These are phyloP conservation scores for Pogonophryne albipinna DNA, from an alignment of 2,797 vertebrate genomes.

Conservation along the genomic window DNA sequence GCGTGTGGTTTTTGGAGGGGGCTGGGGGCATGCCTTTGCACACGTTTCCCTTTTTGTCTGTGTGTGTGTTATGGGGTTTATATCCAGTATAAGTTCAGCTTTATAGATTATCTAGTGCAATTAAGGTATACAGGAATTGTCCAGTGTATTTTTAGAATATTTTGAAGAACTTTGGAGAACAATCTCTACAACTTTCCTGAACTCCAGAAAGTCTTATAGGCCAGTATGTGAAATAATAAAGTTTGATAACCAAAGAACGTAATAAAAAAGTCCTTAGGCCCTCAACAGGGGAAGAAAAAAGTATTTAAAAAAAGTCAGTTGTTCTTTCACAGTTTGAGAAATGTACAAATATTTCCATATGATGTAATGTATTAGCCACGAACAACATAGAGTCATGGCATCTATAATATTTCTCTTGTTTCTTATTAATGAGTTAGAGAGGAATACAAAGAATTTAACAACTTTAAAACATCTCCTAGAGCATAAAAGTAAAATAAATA, in stretches of 20 bases:
- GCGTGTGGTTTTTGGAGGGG: conserved; percentile 21
- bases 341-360: background rate
- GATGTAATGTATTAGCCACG: background rate
- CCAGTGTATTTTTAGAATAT: background rate
- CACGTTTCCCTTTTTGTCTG: conserved; percentile 40
- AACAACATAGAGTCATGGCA: background rate
- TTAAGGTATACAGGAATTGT: background rate
- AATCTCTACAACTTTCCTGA: background rate
- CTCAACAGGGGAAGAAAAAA: background rate
- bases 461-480: background rate
- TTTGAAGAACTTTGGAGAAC: conserved; percentile 1
- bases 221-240: background rate
- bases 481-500: background rate
- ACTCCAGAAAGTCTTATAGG: background rate
- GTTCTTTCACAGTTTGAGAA: background rate
- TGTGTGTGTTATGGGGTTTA: conserved; percentile 26
- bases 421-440: background rate
- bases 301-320: background rate
- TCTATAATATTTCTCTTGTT: background rate
- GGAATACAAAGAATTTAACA: conserved; percentile 1
- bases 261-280: background rate
- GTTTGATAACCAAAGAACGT: background rate
- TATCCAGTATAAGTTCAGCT: conserved; percentile 2
- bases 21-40: conserved; percentile 42
- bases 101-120: conserved; percentile 2